Evolutionary conservation across 2,797 vertebrate genomes (phyloP).

Genomic region (Geotrypetes seraphini): DNA sequence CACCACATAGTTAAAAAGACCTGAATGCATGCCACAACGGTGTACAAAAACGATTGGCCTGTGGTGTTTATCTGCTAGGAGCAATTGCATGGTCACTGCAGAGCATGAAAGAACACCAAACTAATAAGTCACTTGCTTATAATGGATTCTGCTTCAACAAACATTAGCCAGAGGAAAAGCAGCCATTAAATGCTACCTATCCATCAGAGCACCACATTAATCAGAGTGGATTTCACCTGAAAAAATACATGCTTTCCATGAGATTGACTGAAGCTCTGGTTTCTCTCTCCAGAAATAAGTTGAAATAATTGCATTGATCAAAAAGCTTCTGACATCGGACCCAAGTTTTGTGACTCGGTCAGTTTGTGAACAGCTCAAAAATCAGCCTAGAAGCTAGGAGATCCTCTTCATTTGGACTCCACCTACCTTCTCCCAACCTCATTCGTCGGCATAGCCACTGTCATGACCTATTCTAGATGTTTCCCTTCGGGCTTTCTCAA

Average conservation of each 20-base stretch:
- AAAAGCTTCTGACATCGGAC: no score
- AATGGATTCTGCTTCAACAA: slow-evolving; percentile 48
- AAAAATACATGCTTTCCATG: slow-evolving; percentile 41
- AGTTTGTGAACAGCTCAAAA: no score
- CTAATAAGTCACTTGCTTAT: slow-evolving; percentile 29
- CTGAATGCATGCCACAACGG: slow-evolving; percentile 8
- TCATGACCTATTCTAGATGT: no score
- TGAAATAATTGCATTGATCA: no score
- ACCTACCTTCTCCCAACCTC: no score
- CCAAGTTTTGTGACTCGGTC: no score
- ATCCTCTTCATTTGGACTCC: no score
- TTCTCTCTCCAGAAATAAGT: slow-evolving; percentile 39
- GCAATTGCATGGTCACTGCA: slow-evolving; percentile 29
- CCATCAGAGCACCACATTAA: slow-evolving; percentile 45
- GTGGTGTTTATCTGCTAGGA: slow-evolving; percentile 24
- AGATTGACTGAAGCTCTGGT: slow-evolving; percentile 48
- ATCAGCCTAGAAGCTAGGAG: no score
- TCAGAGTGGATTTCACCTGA: slow-evolving; percentile 33
- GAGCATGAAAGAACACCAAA: slow-evolving; percentile 31
- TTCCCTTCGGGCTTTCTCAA: no score
- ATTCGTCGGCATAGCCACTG: no score
- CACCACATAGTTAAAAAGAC: slow-evolving; percentile 13
- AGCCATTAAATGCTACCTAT: slow-evolving; percentile 38
- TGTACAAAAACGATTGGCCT: slow-evolving; percentile 17
- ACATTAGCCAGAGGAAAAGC: slow-evolving; percentile 52